These are phyloP conservation scores for Gandaritis pyraliata DNA, from an alignment of 2,888 invertebrate species.

Conservation along the genomic window DNA sequence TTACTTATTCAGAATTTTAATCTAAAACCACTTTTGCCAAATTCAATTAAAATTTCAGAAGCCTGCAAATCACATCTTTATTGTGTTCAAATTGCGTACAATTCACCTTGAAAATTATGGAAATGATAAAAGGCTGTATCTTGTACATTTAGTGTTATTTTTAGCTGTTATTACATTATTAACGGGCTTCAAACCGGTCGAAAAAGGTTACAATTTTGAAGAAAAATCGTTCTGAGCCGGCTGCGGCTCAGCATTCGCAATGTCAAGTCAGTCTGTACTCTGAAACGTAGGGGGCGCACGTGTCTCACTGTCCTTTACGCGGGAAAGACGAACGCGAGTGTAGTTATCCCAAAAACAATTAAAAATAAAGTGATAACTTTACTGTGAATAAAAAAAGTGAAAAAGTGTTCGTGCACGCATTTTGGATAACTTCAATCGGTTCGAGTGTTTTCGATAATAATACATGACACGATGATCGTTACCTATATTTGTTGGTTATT, in stretches of 20 bases:
- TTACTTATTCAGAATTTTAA: background rate
- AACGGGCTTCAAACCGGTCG: slow-evolving; percentile 62
- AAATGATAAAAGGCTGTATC: slow-evolving; percentile 32
- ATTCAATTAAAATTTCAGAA: background rate
- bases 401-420: slow-evolving; percentile 35
- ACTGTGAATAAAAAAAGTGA: slow-evolving; percentile 24
- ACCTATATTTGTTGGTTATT: slow-evolving; percentile 43
- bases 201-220: slow-evolving; percentile 58
- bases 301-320: slow-evolving; percentile 53
- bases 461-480: slow-evolving; percentile 58
- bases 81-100: slow-evolving; percentile 6
- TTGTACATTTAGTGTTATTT: slow-evolving; percentile 52
- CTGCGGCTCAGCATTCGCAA: slow-evolving; percentile 34
- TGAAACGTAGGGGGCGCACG: slow-evolving; percentile 54
- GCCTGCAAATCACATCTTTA: background rate
- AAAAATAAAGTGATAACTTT: background rate
- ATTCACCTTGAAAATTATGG: slow-evolving; percentile 23
- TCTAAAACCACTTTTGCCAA: background rate
- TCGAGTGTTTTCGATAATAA: slow-evolving; percentile 27
- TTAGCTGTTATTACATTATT: slow-evolving; percentile 55
- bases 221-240: slow-evolving; percentile 43
- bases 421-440: slow-evolving; percentile 30
- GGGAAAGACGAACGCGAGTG: slow-evolving; percentile 60
- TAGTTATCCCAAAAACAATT: slow-evolving; percentile 27
- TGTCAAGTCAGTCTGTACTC: slow-evolving; percentile 47